These are phyloP conservation scores for Cacoxenus indagator DNA, from an alignment of 2,888 invertebrate species.

Conservation along the genomic window DNA sequence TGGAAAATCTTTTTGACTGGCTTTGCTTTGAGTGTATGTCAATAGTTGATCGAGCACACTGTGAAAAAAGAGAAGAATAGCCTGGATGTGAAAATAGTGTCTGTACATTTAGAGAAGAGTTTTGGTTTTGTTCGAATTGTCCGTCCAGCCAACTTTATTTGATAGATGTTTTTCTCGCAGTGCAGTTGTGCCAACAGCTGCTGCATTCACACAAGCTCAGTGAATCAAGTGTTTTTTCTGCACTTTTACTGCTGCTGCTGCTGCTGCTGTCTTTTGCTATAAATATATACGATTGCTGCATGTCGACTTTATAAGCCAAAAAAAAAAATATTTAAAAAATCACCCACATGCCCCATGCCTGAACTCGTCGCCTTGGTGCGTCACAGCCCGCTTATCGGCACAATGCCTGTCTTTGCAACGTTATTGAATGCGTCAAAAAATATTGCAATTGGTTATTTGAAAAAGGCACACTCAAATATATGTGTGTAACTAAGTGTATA, in stretches of 20 bases:
- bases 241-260: background rate
- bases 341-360: background rate
- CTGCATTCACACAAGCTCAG: constrained; percentile 8
- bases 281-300: constrained; percentile 16
- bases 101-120: background rate
- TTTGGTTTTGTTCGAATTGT: background rate
- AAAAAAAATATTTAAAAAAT: background rate
- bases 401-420: constrained; percentile 2
- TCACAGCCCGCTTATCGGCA: background rate
- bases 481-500: no score
- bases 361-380: background rate
- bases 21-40: constrained; percentile 11
- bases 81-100: background rate
- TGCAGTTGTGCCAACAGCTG: background rate
- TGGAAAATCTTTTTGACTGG: background rate
- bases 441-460: constrained; percentile 23
- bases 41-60: constrained; percentile 3
- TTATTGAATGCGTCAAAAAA: constrained; percentile 23
- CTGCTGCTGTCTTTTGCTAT: background rate
- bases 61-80: background rate
- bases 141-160: no score
- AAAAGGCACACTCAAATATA: background rate
- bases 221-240: background rate
- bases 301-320: background rate
- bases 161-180: background rate